Conservation (phyloP, 2,888 invertebrate species). For the Drosophila anomelani region DNA sequence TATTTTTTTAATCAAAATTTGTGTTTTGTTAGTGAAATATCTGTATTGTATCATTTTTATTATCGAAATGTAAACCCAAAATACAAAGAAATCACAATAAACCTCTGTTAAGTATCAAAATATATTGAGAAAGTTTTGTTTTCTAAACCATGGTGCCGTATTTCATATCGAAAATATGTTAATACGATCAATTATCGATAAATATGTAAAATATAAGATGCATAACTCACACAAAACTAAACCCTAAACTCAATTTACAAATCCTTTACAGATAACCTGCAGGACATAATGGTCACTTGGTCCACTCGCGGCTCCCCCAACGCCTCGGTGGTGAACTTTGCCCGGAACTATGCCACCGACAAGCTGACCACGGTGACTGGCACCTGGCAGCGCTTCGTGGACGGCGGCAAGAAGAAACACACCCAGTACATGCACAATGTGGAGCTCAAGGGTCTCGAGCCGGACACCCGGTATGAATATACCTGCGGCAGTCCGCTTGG, state of each 20-base stretch:
- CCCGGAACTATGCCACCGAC: slow-evolving; percentile 85
- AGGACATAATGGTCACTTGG: slow-evolving; percentile 93
- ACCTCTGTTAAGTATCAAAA: background rate
- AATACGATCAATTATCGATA: too few relatives aligned
- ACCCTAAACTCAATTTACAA: background rate
- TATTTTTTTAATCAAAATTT: background rate
- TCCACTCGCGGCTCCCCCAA: slow-evolving; percentile 89
- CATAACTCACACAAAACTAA: background rate
- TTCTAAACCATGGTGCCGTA: background rate
- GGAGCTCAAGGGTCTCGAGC: slow-evolving; percentile 86
- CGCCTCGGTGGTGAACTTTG: slow-evolving; percentile 90
- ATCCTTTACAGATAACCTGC: slow-evolving; percentile 86
- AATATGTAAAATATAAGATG: too few relatives aligned
- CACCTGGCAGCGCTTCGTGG: slow-evolving; percentile 87
- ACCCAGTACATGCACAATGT: slow-evolving; percentile 92
- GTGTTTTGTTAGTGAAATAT: background rate
- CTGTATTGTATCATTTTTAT: background rate
- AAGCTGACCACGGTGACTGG: slow-evolving; percentile 86
- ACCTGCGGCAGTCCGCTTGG: slow-evolving; percentile 91
- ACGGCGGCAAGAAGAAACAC: slow-evolving; percentile 88
- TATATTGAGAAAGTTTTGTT: background rate
- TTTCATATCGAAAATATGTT: too few relatives aligned
- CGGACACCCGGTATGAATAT: slow-evolving; percentile 90
- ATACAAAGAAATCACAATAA: background rate
- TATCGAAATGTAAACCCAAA: background rate